Conservation (phyloP, 2,888 invertebrate genomes). For the Melanostoma mellinum region DNA sequence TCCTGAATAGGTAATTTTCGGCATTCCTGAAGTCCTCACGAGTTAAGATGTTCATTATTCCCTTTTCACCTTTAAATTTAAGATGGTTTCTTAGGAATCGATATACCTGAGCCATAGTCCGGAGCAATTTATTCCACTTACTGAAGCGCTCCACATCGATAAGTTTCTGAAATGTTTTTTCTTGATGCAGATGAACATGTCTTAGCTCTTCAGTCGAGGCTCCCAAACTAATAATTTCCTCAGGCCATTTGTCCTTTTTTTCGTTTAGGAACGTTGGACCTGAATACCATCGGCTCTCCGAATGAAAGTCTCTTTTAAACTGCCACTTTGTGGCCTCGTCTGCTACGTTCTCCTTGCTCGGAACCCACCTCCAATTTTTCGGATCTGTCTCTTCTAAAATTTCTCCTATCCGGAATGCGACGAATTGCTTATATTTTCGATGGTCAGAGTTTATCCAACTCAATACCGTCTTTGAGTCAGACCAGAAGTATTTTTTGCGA, state of each 20-base stretch:
- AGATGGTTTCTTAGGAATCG: not conserved
- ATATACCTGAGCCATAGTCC: not conserved
- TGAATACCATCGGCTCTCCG: not conserved
- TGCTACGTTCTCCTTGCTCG: constrained; percentile 14
- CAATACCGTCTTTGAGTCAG: constrained; percentile 36
- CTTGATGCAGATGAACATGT: not conserved
- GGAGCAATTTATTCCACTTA: not conserved
- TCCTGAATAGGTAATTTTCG: constrained; percentile 23
- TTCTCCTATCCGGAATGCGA: constrained; percentile 24
- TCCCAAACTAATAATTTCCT: not conserved
- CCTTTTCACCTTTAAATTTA: not conserved
- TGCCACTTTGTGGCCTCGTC: constrained; percentile 4
- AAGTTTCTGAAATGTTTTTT: not conserved
- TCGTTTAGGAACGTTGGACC: not conserved
- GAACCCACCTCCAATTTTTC: constrained; percentile 20
- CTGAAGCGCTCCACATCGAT: not conserved
- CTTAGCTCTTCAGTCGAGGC: not conserved
- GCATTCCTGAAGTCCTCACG: not conserved
- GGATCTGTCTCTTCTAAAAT: constrained; percentile 17
- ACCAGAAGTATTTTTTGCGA: constrained; percentile 19
- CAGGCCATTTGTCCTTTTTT: not conserved
- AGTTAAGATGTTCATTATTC: not conserved
- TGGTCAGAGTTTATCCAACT: constrained; percentile 36
- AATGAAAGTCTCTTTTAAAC: not conserved
- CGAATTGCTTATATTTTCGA: constrained; percentile 41